A percentile compares a stretch with the other conserved stretches of the same genome.
phyloP scores from a whole-genome alignment of 1,140 invertebrate genomes.

The Temnothorax nylanderi region DNA sequence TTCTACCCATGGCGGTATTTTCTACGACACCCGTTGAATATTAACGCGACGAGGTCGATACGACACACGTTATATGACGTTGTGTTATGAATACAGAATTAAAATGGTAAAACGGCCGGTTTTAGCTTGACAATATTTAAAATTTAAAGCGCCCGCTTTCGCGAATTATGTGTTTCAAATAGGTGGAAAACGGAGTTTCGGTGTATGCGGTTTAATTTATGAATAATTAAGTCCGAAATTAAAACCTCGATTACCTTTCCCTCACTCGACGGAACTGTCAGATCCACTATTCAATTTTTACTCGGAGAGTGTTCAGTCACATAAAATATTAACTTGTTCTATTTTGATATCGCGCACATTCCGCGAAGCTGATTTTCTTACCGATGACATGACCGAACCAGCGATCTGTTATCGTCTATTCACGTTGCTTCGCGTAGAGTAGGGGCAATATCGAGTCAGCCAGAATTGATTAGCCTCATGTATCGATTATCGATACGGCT shows the following conservation, averaged over 20 bases:
- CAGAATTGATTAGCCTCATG: slow-evolving; percentile 48
- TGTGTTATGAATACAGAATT: slow-evolving; percentile 61
- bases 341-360: slow-evolving; percentile 47
- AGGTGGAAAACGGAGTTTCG: slow-evolving; percentile 30
- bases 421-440: slow-evolving; percentile 9
- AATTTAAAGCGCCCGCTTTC: slow-evolving; percentile 58
- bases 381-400: slow-evolving; percentile 29
- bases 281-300: slow-evolving; percentile 48
- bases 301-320: slow-evolving; percentile 2
- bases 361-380: slow-evolving; percentile 43
- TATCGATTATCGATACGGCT: slow-evolving; percentile 59
- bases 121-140: slow-evolving; percentile 63
- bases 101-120: slow-evolving; percentile 56
- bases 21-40: slow-evolving; percentile 59
- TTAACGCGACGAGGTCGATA: slow-evolving; percentile 55
- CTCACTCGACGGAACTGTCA: slow-evolving; percentile 5
- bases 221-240: slow-evolving; percentile 69
- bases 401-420: slow-evolving; percentile 42
- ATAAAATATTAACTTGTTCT: slow-evolving; percentile 37
- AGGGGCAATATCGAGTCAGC: slow-evolving; percentile 45
- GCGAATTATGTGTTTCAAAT: slow-evolving; percentile 56
- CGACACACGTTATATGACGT: slow-evolving; percentile 58
- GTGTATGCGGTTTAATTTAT: slow-evolving; percentile 61
- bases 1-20: slow-evolving; percentile 19
- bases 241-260: slow-evolving; percentile 61